These are phyloP conservation scores for Melanargia galathea DNA, from an alignment of 2,888 invertebrate species.

Conservation along the genomic window DNA sequence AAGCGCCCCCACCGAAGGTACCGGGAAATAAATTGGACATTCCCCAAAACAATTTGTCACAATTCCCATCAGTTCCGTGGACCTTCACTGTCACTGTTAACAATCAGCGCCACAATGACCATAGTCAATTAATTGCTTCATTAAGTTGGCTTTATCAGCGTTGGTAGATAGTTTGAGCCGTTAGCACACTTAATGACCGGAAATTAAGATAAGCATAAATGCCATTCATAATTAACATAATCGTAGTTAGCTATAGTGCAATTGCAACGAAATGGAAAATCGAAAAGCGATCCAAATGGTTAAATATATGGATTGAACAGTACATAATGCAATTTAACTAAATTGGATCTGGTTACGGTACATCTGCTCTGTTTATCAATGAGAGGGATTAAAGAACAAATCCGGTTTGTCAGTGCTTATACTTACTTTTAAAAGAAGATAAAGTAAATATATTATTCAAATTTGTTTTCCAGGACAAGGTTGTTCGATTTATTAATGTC, in stretches of 20 bases:
- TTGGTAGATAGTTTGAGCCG: not conserved
- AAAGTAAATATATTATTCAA: not conserved
- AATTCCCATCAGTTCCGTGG: no score
- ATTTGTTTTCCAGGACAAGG: not conserved
- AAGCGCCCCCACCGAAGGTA: no score
- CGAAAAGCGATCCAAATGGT: conserved; percentile 28
- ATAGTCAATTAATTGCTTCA: no score
- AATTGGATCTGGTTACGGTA: conserved; percentile 27
- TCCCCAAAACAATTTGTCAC: no score
- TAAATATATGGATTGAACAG: conserved; percentile 7
- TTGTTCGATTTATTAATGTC: not conserved
- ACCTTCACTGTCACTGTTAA: no score
- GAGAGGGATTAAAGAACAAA: conserved; percentile 11
- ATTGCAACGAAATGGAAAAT: conserved; percentile 30
- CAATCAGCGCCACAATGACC: no score
- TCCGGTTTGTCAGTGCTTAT: not conserved
- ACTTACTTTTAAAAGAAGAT: not conserved
- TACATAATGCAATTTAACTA: conserved; percentile 19
- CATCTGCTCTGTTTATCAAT: conserved; percentile 29
- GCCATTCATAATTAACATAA: conserved; percentile 13
- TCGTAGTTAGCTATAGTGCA: not conserved
- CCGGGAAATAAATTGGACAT: no score
- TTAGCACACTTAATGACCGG: conserved; percentile 11
- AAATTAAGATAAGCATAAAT: not conserved
- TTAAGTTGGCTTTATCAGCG: no score